Evolutionary conservation across 2,888 invertebrate species (phyloP), one percentile per base, ranked within the genome.

Genomic region (Morinoia aosen): DNA sequence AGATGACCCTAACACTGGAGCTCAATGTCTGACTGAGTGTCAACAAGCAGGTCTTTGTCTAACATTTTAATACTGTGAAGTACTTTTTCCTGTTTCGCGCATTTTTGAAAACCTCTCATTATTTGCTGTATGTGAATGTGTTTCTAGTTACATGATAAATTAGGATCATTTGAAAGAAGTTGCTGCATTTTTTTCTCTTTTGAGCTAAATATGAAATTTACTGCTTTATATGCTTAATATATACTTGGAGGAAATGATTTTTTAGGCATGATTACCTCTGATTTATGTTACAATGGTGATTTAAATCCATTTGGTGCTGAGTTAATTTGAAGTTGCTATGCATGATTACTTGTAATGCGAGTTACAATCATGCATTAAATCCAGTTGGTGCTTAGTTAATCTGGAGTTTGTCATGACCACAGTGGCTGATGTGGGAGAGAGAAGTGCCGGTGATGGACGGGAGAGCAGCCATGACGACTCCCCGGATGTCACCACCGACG

Each of bases 361-460:
- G 58, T 58, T 58, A 16, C 10, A 58, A 16, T 10, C 11, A 58
- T 64, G 25, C 25, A 5, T 64, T 7, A 64, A 64, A 64, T 19
- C 25, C 12, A 25, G 58, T 58, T 64, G 25, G 12, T 64, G 25
- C 64, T 64, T 5, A 64, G 25, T 64, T 64, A 5, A 16, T 25
- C 25, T 64, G 25, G 25, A 64, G 7, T 19, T 64, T 64, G 7
- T 76, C 25, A 10, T 76, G 76, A 16, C 33, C 76, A 76, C 58
- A 90, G 95, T 95, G 95, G 96, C 96, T 95, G 96, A 95, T 19
- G 96, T 96, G 10, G 96, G 96, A 0, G 96, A 96, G 91, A 95
- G 96, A n/a, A 96, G 96, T 48, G 95, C 96, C 0, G 96, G 96
- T 11, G 96, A 96, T 90, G 96, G 96, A 25, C 95, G 96, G n/a